Percentiles rank a stretch among this genome's conserved stretches.
Conservation (phyloP, 1,140 invertebrate species). For the Drosophila elegans region DNA sequence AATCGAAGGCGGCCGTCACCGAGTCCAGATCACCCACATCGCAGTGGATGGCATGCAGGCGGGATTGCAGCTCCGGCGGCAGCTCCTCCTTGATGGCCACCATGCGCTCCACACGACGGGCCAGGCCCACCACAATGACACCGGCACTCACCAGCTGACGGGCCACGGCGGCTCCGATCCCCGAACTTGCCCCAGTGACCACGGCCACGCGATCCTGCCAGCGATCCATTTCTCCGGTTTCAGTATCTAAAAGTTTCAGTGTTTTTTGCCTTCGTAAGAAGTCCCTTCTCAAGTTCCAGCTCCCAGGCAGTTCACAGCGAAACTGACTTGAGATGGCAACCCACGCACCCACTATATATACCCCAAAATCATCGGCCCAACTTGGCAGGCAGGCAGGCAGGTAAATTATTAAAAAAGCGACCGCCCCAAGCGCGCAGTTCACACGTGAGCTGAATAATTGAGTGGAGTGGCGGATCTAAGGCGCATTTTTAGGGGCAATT, state of each 20-base stretch:
- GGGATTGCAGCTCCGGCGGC: slow-evolving; percentile 62
- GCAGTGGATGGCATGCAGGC: slow-evolving; percentile 85
- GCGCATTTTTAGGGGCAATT: slow-evolving; percentile 21
- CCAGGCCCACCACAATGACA: slow-evolving; percentile 89
- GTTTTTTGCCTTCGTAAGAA: no score
- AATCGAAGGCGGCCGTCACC: slow-evolving; percentile 88
- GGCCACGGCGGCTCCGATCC: slow-evolving; percentile 88
- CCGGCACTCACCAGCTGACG: slow-evolving; percentile 87
- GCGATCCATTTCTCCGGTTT: slow-evolving; percentile 85
- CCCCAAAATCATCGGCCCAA: neutral
- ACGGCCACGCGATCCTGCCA: slow-evolving; percentile 87
- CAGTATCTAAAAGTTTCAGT: no score
- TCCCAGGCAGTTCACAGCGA: neutral
- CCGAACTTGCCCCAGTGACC: slow-evolving; percentile 89
- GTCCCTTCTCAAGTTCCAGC: no score
- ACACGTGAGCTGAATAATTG: slow-evolving; percentile 55
- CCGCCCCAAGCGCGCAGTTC: slow-evolving; percentile 34
- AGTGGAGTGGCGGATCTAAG: neutral
- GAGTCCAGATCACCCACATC: slow-evolving; percentile 89
- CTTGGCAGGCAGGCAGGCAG: slow-evolving; percentile 3
- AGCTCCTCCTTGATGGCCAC: slow-evolving; percentile 83
- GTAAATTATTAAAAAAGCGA: slow-evolving; percentile 37
- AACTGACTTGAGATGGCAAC: slow-evolving; percentile 10
- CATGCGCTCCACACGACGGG: slow-evolving; percentile 87
- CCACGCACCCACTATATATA: neutral